These are phyloP conservation scores for Aethina tumida DNA, from an alignment of 1,140 invertebrate species.

Conservation along the genomic window DNA sequence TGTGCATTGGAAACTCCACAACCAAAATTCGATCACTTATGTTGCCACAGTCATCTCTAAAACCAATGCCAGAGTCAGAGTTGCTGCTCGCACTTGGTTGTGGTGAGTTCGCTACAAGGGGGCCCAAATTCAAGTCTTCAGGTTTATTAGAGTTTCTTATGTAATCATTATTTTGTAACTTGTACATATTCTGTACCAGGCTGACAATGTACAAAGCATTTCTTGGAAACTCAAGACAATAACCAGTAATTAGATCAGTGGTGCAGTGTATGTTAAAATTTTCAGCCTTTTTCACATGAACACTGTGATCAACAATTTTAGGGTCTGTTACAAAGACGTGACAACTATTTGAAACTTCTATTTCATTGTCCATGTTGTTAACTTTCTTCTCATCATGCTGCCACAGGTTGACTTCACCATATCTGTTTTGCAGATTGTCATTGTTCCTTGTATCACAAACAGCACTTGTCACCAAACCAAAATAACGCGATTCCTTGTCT, in stretches of 20 bases:
- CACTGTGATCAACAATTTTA: slow-evolving; percentile 68
- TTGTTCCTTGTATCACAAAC: slow-evolving; percentile 35
- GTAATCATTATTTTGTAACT: slow-evolving; percentile 38
- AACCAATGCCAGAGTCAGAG: slow-evolving; percentile 90
- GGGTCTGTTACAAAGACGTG: slow-evolving; percentile 92
- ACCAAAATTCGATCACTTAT: slow-evolving; percentile 72
- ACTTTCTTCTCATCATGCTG: slow-evolving; percentile 15
- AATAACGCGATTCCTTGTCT: slow-evolving; percentile 84
- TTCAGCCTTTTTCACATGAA: slow-evolving; percentile 65
- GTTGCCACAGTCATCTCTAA: slow-evolving; percentile 58
- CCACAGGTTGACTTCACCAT: slow-evolving; percentile 14
- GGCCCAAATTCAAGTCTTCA: slow-evolving; percentile 20
- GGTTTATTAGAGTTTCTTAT: slow-evolving; percentile 17
- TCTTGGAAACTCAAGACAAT: slow-evolving; percentile 80
- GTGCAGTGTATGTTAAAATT: slow-evolving; percentile 73
- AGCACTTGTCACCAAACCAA: slow-evolving; percentile 81
- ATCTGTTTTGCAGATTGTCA: slow-evolving; percentile 15
- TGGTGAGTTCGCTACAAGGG: slow-evolving; percentile 56
- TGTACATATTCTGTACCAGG: slow-evolving; percentile 55
- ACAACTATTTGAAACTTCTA: slow-evolving; percentile 73
- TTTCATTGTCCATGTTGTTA: slow-evolving; percentile 33
- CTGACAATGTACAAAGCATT: slow-evolving; percentile 80
- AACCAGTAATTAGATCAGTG: slow-evolving; percentile 47
- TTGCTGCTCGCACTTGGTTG: slow-evolving; percentile 85
- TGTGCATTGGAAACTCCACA: slow-evolving; percentile 57